Evolutionary conservation across 2,888 invertebrate species (phyloP).

Genomic region (Idaea biselata): DNA sequence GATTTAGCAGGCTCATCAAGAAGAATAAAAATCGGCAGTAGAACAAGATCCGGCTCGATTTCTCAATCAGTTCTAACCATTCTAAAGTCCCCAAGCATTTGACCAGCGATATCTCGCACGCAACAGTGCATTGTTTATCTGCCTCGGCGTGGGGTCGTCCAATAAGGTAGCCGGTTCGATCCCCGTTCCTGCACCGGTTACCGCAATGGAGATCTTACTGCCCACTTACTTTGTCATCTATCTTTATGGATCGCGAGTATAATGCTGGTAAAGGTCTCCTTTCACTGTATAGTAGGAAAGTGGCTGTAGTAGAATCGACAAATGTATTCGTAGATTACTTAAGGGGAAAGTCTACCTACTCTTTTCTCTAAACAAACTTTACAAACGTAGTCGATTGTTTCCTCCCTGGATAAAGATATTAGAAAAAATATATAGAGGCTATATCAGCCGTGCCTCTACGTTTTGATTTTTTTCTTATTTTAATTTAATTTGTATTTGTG

Average conservation of each 20-base stretch:
- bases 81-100: slow-evolving; percentile 39
- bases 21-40: no score
- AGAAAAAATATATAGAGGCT: no score
- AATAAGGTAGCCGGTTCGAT: slow-evolving; percentile 60
- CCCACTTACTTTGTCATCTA: slow-evolving; percentile 14
- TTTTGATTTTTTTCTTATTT: no score
- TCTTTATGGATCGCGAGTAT: slow-evolving; percentile 5
- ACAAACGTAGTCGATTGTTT: no score
- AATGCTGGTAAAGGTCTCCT: neutral
- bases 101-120: slow-evolving; percentile 46
- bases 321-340: no score
- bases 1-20: no score
- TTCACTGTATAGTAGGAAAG: neutral
- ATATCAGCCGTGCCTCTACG: no score
- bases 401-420: no score
- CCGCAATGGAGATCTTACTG: slow-evolving; percentile 34
- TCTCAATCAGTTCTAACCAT: slow-evolving; percentile 20
- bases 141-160: slow-evolving; percentile 58
- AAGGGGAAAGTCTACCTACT: no score
- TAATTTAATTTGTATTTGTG: no score
- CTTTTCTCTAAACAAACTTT: no score
- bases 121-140: slow-evolving; percentile 59
- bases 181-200: slow-evolving; percentile 37
- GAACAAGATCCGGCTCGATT: no score
- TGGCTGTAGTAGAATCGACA: neutral